phyloP scores from a whole-genome alignment of 2,888 invertebrate species.

The Aricia artaxerxes region DNA sequence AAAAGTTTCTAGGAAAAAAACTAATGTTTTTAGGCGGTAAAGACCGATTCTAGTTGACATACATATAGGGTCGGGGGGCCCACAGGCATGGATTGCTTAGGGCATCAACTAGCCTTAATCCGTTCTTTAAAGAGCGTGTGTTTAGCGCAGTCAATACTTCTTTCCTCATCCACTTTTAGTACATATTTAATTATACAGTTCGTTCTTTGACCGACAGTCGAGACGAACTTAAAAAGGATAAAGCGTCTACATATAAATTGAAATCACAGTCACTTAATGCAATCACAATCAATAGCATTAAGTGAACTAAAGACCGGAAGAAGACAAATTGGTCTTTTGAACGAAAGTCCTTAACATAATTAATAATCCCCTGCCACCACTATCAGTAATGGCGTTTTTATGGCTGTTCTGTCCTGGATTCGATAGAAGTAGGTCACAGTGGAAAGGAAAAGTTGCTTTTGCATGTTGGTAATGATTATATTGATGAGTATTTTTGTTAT shows the following conservation, averaged over 20 bases:
- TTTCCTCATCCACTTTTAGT: background rate
- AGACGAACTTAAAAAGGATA: constrained; percentile 20
- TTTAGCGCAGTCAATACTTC: background rate
- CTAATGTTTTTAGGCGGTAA: too few relatives aligned
- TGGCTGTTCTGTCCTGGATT: background rate
- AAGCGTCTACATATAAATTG: constrained; percentile 20
- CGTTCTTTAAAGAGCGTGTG: too few relatives aligned
- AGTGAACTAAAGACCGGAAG: constrained; percentile 54
- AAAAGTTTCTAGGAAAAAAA: too few relatives aligned
- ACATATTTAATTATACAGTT: background rate
- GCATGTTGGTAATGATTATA: background rate
- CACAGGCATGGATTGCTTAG: too few relatives aligned
- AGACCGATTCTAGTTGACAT: too few relatives aligned
- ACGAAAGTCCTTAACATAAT: constrained; percentile 53
- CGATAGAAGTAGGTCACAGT: background rate
- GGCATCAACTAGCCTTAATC: too few relatives aligned
- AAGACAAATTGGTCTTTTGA: constrained; percentile 59
- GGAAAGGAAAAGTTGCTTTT: background rate
- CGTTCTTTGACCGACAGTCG: background rate
- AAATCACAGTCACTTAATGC: constrained; percentile 18
- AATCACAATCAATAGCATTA: constrained; percentile 36
- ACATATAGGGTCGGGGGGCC: too few relatives aligned
- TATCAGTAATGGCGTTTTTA: constrained; percentile 20
- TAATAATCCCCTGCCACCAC: constrained; percentile 44
- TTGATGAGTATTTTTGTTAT: background rate